Percentiles rank a stretch among this genome's conserved stretches.
Evolutionary conservation across 2,113 vertebrate genomes (phyloP).

Genomic region (Accipiter virgatus): DNA sequence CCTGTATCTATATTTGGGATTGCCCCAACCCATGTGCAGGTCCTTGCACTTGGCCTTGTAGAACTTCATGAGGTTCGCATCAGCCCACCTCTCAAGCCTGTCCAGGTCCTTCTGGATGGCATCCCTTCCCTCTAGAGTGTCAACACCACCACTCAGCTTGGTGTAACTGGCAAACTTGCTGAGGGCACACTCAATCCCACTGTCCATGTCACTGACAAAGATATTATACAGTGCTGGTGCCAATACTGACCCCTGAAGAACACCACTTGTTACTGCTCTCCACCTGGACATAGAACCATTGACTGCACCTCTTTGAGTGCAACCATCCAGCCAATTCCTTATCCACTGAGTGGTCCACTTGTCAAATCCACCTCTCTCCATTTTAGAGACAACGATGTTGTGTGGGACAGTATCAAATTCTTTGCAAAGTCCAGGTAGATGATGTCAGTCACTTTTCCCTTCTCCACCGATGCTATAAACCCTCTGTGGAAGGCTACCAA

Average conservation of each 20-base stretch:
- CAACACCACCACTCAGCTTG: not conserved
- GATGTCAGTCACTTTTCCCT: not conserved
- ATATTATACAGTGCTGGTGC: too few species aligned
- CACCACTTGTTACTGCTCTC: not conserved
- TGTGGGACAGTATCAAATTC: not conserved
- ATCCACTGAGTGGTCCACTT: too few species aligned
- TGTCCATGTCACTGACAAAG: not conserved
- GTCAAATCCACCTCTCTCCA: not conserved
- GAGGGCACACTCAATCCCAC: not conserved
- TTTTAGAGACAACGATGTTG: not conserved
- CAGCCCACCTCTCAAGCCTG: not conserved
- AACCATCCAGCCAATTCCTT: not conserved
- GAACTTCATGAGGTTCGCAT: accelerated
- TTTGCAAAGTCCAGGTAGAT: not conserved
- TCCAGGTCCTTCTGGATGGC: not conserved
- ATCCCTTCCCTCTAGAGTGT: not conserved
- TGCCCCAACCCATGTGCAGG: not conserved
- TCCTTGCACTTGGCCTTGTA: not conserved
- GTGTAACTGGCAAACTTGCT: not conserved
- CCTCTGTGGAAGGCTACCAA: not conserved
- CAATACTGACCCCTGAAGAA: not conserved
- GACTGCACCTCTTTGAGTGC: too few species aligned
- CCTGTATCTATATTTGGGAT: too few species aligned
- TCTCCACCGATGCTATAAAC: not conserved
- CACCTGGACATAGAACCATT: not conserved